Conservation (phyloP, 2,888 invertebrate species). For the Lampropteryx suffumata region DNA sequence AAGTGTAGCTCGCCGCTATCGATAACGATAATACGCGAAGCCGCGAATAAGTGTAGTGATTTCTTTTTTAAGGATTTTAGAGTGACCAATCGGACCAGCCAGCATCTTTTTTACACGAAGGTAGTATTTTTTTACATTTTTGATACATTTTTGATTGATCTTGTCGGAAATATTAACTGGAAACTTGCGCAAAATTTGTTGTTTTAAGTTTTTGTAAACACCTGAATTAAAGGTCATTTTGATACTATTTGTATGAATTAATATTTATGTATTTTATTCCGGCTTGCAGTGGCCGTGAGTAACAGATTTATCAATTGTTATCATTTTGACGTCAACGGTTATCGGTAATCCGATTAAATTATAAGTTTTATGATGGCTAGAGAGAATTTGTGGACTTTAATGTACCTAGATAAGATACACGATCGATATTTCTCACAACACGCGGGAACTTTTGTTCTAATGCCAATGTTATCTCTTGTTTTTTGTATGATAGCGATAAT, state of each 20-base stretch:
- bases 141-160: constrained; percentile 17
- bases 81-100: constrained; percentile 55
- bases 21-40: constrained; percentile 51
- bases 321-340: constrained; percentile 36
- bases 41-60: constrained; percentile 52
- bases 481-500: too few species aligned
- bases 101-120: constrained; percentile 55
- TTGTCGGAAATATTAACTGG: constrained; percentile 23
- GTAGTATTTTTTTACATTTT: constrained; percentile 39
- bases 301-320: constrained; percentile 28
- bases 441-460: too few species aligned
- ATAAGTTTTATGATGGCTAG: not conserved
- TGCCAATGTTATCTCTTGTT: too few species aligned
- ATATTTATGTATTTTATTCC: constrained; percentile 17
- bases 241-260: constrained; percentile 18
- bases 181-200: constrained; percentile 7
- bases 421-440: too few species aligned
- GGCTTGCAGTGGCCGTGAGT: constrained; percentile 25
- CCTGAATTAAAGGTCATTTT: constrained; percentile 30
- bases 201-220: constrained; percentile 30
- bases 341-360: constrained; percentile 34
- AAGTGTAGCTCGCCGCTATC: constrained; percentile 40
- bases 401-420: too few species aligned
- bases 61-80: constrained; percentile 48
- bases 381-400: too few species aligned